Evolutionary conservation across 1,140 invertebrate species (phyloP), one percentile per base, ranked within the genome.

Genomic region (Chironomus tepperi): DNA sequence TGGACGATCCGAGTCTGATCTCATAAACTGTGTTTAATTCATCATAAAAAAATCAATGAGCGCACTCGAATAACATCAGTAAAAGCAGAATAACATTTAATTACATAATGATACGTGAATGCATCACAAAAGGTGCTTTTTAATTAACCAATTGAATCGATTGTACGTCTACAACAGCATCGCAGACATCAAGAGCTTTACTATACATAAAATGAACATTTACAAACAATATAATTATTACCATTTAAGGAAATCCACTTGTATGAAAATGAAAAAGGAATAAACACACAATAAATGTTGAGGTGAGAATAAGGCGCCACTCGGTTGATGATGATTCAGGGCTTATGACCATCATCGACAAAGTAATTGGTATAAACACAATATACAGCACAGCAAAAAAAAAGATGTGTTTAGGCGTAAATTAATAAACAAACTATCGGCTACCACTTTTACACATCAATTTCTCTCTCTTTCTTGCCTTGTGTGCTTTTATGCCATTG

Each of bases 151-250:
- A 5, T n/a, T n/a, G 12, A 57, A n/a, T 57, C 47, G 47, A n/a
- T 57, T n/a, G 43, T 15, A 47, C 5, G 24, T 47, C 43, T 10
- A 47, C 43, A 47, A 47, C 43, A 57, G 12, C 47, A 15, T 34
- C 24, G 12, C 47, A 57, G 12, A n/a, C 47, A 57, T 12, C 10
- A 9, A 47, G 43, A 47, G 43, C 15, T 34, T 34, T 34, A 34
- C 24, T 34, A 34, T 34, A 34, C 24, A 34, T 34, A 34, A 47
- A 47, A 47, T 47, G 43, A 47, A 7, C 9, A 57, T 57, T 57
- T 57, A 57, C 47, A 57, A 57, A 57, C 47, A 57, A 57, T 57
- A 57, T 57, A 57, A 57, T 57, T 57, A 57, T 57, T n/a, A 57
- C 47, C 47, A 57, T 57, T 57, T 57, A 57, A 57, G 47, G 47